Percentiles rank a stretch among this genome's conserved stretches.
Conservation (phyloP, 2,888 invertebrate species). For the Orthosia cruda region DNA sequence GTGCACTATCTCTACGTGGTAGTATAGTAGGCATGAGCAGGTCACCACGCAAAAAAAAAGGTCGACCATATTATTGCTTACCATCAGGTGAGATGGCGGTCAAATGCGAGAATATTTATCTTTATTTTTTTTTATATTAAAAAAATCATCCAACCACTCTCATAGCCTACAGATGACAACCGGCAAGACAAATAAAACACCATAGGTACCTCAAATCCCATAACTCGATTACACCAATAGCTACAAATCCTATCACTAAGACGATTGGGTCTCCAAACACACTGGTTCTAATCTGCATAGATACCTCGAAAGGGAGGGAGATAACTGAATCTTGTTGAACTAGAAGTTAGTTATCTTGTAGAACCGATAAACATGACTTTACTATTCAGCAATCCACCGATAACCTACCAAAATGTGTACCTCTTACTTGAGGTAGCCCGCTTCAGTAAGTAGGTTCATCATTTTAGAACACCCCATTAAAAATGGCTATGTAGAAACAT, state of each 20-base stretch:
- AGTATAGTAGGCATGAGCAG: too few species aligned
- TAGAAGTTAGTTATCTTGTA: background rate
- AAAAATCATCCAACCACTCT: too few species aligned
- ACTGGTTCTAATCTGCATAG: slow-evolving; percentile 48
- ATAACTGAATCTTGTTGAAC: slow-evolving; percentile 14
- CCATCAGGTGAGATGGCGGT: too few species aligned
- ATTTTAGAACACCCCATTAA: too few species aligned
- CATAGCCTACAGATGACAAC: too few species aligned
- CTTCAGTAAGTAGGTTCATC: background rate
- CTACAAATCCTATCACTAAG: slow-evolving; percentile 23
- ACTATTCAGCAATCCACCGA: background rate
- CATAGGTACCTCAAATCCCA: too few species aligned
- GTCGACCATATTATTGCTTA: too few species aligned
- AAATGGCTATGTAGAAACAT: background rate
- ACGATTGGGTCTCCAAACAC: slow-evolving; percentile 32
- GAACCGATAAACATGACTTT: slow-evolving; percentile 5
- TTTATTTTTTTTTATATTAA: too few species aligned
- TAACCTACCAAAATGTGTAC: background rate
- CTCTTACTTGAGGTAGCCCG: background rate
- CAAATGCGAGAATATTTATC: too few species aligned
- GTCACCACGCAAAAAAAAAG: too few species aligned
- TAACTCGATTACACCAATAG: slow-evolving; percentile 31
- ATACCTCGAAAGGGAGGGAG: slow-evolving; percentile 39
- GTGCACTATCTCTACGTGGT: too few species aligned
- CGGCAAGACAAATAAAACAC: too few species aligned